Percentiles rank a stretch among this genome's conserved stretches.
These are phyloP conservation scores for Sebastes aleutianus DNA, from an alignment of 2,797 vertebrate species.

Conservation along the genomic window DNA sequence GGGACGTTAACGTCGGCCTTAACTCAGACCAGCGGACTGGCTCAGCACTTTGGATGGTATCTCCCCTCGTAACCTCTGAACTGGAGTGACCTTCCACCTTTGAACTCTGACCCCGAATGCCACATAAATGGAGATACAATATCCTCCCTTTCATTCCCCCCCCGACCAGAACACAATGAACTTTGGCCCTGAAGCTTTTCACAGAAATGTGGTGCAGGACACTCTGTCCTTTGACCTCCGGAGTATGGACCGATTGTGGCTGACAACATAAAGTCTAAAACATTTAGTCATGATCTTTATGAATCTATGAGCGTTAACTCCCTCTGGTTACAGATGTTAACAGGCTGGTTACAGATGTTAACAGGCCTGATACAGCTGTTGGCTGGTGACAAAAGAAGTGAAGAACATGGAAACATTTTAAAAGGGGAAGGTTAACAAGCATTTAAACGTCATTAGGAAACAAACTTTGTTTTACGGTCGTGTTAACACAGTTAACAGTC, in stretches of 20 bases:
- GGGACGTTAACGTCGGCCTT: conserved; percentile 3
- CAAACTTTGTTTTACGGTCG: conserved; percentile 58
- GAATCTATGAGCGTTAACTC: conserved; percentile 20
- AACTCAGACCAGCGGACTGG: conserved; percentile 37
- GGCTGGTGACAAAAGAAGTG: conserved; percentile 4
- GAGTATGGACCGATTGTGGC: conserved; percentile 56
- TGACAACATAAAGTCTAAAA: conserved; percentile 48
- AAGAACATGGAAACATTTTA: conserved; percentile 31
- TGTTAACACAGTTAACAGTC: conserved; percentile 39
- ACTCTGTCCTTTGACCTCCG: conserved; percentile 78
- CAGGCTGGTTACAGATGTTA: background rate
- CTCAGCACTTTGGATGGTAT: conserved; percentile 72
- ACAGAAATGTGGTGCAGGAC: conserved; percentile 76
- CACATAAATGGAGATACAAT: conserved; percentile 86
- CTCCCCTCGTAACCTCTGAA: conserved; percentile 77
- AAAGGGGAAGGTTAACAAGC: conserved; percentile 51
- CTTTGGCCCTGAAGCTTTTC: conserved; percentile 78
- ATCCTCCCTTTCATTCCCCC: conserved; percentile 78
- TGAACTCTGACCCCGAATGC: conserved; percentile 78
- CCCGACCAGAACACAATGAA: conserved; percentile 64
- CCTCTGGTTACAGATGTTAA: conserved; percentile 21
- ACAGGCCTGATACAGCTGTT: background rate
- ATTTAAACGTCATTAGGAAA: conserved; percentile 48
- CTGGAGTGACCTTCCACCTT: conserved; percentile 79
- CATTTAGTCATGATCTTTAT: conserved; percentile 36